These are phyloP conservation scores for Apeltes quadracus DNA, from an alignment of 2,113 vertebrate genomes.

Conservation along the genomic window DNA sequence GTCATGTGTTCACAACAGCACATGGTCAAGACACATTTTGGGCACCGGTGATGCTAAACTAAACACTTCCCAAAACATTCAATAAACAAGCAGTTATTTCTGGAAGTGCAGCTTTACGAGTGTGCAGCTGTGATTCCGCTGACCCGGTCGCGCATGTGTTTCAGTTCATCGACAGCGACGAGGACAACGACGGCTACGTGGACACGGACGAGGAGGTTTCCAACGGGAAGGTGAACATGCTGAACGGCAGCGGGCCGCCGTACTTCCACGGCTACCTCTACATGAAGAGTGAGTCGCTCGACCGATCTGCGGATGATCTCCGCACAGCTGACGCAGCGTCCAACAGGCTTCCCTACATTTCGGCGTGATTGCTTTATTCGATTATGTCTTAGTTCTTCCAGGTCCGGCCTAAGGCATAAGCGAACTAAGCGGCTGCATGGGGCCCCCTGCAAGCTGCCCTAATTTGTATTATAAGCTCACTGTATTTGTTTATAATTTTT, in stretches of 20 bases:
- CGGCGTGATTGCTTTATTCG: not conserved
- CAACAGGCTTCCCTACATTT: not conserved
- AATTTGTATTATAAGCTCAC: too few species aligned
- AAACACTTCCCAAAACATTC: slow-evolving; percentile 12
- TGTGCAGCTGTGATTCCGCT: not conserved
- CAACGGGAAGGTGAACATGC: slow-evolving; percentile 82
- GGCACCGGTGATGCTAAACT: not conserved
- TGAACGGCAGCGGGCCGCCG: slow-evolving; percentile 87
- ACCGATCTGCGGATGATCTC: slow-evolving; percentile 35
- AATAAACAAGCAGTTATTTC: not conserved
- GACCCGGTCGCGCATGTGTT: slow-evolving; percentile 13
- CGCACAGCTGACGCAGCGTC: slow-evolving; percentile 10
- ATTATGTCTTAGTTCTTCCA: not conserved
- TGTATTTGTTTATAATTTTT: too few species aligned
- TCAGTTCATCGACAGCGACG: slow-evolving; percentile 90
- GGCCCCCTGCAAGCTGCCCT: too few species aligned
- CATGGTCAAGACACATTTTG: slow-evolving; percentile 20
- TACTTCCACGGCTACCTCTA: slow-evolving; percentile 95
- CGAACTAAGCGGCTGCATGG: too few species aligned
- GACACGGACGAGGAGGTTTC: slow-evolving; percentile 92
- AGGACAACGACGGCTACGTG: slow-evolving; percentile 88
- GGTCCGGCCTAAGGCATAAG: too few species aligned
- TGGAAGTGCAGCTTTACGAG: not conserved
- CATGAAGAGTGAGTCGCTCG: slow-evolving; percentile 86
- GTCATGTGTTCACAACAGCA: slow-evolving; percentile 9